phyloP scores from a whole-genome alignment of 2,113 vertebrate genomes.

The Aphyosemion australe region DNA sequence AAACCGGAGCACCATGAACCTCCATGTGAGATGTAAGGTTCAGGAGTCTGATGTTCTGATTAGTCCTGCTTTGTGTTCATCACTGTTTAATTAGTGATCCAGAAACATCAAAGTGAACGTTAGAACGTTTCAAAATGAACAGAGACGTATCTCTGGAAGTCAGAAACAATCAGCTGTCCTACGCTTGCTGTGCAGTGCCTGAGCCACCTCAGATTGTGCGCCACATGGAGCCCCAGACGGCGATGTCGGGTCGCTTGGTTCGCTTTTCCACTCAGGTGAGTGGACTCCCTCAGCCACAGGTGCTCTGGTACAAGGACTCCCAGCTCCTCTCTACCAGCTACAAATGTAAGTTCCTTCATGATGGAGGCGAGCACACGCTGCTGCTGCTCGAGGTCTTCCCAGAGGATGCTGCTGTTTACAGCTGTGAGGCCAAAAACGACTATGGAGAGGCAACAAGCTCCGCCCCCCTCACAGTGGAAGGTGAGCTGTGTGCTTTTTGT shows the following conservation, averaged over 20 bases:
- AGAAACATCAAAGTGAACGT: too few species aligned
- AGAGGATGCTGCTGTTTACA: constrained; percentile 88
- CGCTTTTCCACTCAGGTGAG: constrained; percentile 86
- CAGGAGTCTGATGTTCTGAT: too few species aligned
- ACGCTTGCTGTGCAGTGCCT: constrained; percentile 76
- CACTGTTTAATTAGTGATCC: too few species aligned
- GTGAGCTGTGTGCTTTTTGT: constrained; percentile 33
- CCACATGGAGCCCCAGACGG: constrained; percentile 82
- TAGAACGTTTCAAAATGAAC: too few species aligned
- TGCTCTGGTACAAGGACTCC: constrained; percentile 91
- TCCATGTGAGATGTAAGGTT: constrained; percentile 86
- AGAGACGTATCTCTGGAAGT: too few species aligned
- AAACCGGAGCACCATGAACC: constrained; percentile 86
- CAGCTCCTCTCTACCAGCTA: constrained; percentile 85
- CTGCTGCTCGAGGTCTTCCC: constrained; percentile 90
- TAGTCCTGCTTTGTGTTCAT: too few species aligned
- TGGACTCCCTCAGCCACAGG: constrained; percentile 87
- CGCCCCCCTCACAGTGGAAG: constrained; percentile 88
- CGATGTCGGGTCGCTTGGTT: constrained; percentile 85
- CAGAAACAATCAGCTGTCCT: not conserved
- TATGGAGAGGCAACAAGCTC: constrained; percentile 86
- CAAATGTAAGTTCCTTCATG: constrained; percentile 91
- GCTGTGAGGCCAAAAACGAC: constrained; percentile 89
- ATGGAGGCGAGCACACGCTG: constrained; percentile 88
- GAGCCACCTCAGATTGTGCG: constrained; percentile 86